A percentile compares a stretch with the other conserved stretches of the same genome.
Evolutionary conservation across 1,140 invertebrate species (phyloP).

Genomic region (Neodiprion fabricii): DNA sequence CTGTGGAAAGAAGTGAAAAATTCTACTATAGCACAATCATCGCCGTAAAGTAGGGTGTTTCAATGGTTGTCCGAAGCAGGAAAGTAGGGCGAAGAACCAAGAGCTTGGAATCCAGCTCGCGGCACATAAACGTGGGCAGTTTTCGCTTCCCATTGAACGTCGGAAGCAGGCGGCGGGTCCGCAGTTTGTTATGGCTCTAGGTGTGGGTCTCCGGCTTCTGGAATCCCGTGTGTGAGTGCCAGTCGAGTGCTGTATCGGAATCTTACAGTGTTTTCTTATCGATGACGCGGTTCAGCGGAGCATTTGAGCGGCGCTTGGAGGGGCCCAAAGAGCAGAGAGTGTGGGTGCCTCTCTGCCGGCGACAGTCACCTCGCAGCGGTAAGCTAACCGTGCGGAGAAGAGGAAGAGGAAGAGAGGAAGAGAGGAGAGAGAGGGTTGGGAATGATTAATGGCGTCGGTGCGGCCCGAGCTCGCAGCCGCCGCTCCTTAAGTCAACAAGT

Average conservation of each 20-base stretch:
- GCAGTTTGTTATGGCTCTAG: neutral
- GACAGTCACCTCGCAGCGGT: neutral
- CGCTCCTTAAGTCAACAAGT: constrained; percentile 34
- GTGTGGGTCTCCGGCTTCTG: neutral
- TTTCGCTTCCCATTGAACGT: too few species aligned
- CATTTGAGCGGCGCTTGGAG: constrained; percentile 29
- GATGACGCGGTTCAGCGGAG: constrained; percentile 39
- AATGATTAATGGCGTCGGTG: constrained; percentile 45
- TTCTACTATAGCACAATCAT: too few species aligned
- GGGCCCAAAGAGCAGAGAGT: neutral
- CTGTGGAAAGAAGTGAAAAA: constrained; percentile 52
- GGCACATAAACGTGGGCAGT: too few species aligned
- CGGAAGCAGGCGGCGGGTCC: neutral
- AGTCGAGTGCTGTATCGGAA: constrained; percentile 8
- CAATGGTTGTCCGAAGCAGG: too few species aligned
- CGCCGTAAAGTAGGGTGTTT: too few species aligned
- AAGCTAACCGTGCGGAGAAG: constrained; percentile 15
- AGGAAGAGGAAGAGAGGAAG: constrained; percentile 20
- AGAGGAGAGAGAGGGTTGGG: constrained; percentile 29
- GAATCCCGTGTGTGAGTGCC: neutral
- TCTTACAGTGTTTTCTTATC: constrained; percentile 36
- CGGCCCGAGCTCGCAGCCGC: constrained; percentile 15
- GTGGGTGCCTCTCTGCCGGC: neutral
- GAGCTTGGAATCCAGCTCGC: too few species aligned
- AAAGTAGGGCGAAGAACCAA: too few species aligned